Percentiles rank a stretch among this genome's conserved stretches.
Conservation (phyloP, 1,140 invertebrate species). For the Apis cerana region DNA sequence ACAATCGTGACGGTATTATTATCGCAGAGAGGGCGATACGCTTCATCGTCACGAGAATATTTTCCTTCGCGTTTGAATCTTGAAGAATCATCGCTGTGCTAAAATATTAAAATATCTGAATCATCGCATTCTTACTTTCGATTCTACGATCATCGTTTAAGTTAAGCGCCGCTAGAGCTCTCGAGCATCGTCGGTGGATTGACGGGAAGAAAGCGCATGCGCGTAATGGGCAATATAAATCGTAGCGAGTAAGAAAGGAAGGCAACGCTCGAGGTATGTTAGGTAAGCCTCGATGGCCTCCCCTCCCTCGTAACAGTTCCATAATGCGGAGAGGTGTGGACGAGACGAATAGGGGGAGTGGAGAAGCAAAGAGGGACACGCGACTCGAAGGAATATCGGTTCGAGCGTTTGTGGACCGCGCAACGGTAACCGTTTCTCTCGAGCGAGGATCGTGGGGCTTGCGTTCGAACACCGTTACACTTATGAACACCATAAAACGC, state of each 20-base stretch:
- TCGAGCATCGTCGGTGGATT: no score
- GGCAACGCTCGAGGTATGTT: not conserved
- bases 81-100: no score
- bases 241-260: not conserved
- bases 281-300: not conserved
- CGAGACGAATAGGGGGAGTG: not conserved
- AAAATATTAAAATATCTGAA: no score
- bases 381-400: conserved; percentile 61
- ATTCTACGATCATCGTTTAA: no score
- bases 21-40: no score
- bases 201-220: no score
- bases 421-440: conserved; percentile 76
- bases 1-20: no score
- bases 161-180: not conserved
- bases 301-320: not conserved
- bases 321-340: not conserved
- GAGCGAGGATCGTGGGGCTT: conserved; percentile 60
- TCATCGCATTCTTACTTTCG: no score
- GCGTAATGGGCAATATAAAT: not conserved
- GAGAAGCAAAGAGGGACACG: conserved; percentile 53
- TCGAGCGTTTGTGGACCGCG: conserved; percentile 78
- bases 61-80: no score
- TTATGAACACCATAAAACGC: conserved; percentile 70
- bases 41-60: no score
- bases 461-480: conserved; percentile 78